Percentiles rank a stretch among this genome's conserved stretches.
phyloP scores from a whole-genome alignment of 92 coral and sea anemone genomes.

The Phenganax marumi region DNA sequence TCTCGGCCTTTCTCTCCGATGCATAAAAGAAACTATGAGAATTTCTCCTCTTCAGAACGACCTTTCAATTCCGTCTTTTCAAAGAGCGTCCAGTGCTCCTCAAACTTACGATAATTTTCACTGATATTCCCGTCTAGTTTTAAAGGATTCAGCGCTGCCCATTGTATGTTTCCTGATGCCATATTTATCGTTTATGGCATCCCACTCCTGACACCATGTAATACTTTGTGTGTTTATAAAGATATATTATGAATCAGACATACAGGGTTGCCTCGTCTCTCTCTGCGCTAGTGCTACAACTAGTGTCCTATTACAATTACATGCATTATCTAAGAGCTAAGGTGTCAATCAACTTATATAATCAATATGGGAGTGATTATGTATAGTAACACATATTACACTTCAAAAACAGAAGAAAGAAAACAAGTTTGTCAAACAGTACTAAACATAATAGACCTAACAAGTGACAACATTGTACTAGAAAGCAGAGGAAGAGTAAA shows the following conservation, averaged over 20 bases:
- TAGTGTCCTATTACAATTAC: too few relatives aligned
- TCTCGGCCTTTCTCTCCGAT: slow-evolving; percentile 47
- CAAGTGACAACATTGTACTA: too few relatives aligned
- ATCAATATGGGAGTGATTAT: too few relatives aligned
- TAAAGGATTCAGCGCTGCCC: slow-evolving; percentile 16
- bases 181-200: slow-evolving; percentile 5
- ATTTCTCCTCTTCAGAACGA: slow-evolving; percentile 35
- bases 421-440: too few relatives aligned
- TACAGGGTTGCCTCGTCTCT: background rate
- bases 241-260: background rate
- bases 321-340: too few relatives aligned
- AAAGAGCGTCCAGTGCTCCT: slow-evolving; percentile 19
- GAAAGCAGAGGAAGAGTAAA: too few relatives aligned
- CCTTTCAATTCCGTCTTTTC: slow-evolving; percentile 29
- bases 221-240: background rate
- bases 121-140: background rate
- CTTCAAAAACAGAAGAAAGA: too few relatives aligned
- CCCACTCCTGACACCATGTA: slow-evolving; percentile 1
- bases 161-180: slow-evolving; percentile 2
- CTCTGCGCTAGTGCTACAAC: background rate
- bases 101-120: slow-evolving; percentile 6
- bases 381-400: too few relatives aligned
- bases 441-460: too few relatives aligned
- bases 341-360: too few relatives aligned
- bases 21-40: slow-evolving; percentile 39